phyloP scores from a whole-genome alignment of 1,140 invertebrate genomes.

The Rhopalosiphum maidis region DNA sequence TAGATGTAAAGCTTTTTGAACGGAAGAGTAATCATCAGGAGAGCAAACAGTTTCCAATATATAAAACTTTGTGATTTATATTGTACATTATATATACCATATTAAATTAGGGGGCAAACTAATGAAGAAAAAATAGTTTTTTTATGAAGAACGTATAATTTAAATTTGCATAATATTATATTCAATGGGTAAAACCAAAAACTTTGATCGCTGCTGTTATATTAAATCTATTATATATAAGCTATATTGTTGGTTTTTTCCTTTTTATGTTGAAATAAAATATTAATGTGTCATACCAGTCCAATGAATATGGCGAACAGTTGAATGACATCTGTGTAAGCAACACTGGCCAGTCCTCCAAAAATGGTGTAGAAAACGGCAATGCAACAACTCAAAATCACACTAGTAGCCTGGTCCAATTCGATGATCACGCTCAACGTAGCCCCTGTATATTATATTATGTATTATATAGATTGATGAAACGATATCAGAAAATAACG shows the following conservation, averaged over 20 bases:
- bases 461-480: neutral
- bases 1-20: too few species aligned
- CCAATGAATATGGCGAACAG: slow-evolving; percentile 98
- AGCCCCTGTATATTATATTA: slow-evolving; percentile 70
- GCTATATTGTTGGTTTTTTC: neutral
- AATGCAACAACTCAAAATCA: slow-evolving; percentile 93
- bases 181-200: neutral
- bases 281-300: slow-evolving; percentile 71
- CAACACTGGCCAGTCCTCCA: slow-evolving; percentile 96
- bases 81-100: too few species aligned
- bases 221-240: neutral
- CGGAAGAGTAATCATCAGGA: too few species aligned
- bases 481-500: neutral
- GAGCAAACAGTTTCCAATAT: too few species aligned
- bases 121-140: neutral
- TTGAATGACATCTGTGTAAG: slow-evolving; percentile 98
- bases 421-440: slow-evolving; percentile 96
- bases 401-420: slow-evolving; percentile 89
- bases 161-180: neutral
- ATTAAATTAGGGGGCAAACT: neutral
- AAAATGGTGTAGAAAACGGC: slow-evolving; percentile 97
- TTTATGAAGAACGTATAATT: neutral
- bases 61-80: too few species aligned
- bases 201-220: neutral
- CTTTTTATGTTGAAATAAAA: neutral